Evolutionary conservation across 2,888 invertebrate genomes (phyloP).

Genomic region (Stegana nigrithorax): DNA sequence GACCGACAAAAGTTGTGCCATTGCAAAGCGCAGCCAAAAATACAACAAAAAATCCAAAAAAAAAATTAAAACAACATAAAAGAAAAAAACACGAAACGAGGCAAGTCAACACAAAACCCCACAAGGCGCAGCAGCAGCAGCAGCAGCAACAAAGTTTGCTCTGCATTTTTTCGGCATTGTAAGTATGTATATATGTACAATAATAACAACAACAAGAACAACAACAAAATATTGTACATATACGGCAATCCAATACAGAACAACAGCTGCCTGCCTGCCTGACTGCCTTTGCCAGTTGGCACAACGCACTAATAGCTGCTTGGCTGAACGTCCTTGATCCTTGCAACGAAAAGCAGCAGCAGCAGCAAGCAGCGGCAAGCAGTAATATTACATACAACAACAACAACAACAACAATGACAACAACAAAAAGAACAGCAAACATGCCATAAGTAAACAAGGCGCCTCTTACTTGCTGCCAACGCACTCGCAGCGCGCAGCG

Average conservation of each 20-base stretch:
- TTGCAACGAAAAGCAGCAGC: slow-evolving; percentile 51
- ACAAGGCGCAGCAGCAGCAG: slow-evolving; percentile 18
- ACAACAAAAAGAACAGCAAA: slow-evolving; percentile 20
- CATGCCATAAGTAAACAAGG: slow-evolving; percentile 5
- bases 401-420: slow-evolving; percentile 37
- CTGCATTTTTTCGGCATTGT: slow-evolving; percentile 46
- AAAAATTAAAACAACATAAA: slow-evolving; percentile 13
- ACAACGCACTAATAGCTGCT: slow-evolving; percentile 33
- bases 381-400: no score
- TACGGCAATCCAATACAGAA: not conserved
- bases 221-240: slow-evolving; percentile 15
- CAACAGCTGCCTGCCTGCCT: slow-evolving; percentile 1
- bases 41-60: not conserved
- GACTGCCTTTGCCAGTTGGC: slow-evolving; percentile 25
- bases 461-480: no score
- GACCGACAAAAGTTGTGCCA: no score
- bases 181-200: not conserved
- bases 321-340: slow-evolving; percentile 69
- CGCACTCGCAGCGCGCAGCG: slow-evolving; percentile 1
- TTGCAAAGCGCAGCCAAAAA: slow-evolving; percentile 32
- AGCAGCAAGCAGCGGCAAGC: slow-evolving; percentile 19
- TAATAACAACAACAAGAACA: not conserved
- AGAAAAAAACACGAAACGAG: slow-evolving; percentile 23
- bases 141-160: slow-evolving; percentile 37
- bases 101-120: not conserved